Evolutionary conservation across 2,797 vertebrate species (phyloP).

Genomic region (Podargus strigoides): DNA sequence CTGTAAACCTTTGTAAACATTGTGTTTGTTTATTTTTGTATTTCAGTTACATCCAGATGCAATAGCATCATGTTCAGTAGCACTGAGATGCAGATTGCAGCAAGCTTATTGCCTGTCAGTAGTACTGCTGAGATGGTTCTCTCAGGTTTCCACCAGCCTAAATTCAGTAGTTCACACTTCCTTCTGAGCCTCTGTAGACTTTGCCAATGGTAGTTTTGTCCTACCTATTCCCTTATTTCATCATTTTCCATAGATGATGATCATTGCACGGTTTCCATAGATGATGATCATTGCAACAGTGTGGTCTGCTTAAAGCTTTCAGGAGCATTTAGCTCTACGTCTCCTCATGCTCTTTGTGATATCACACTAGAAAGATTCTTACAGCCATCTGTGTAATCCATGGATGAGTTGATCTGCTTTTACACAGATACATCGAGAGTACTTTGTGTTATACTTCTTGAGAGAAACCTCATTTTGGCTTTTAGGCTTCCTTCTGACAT

Average conservation of each 20-base stretch:
- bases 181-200: neutral
- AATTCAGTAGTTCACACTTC: neutral
- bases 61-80: neutral
- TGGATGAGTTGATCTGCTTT: neutral
- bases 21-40: neutral
- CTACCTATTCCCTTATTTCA: neutral
- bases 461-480: neutral
- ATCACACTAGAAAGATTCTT: neutral
- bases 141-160: neutral
- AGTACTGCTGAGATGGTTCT: neutral
- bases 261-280: neutral
- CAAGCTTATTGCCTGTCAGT: neutral
- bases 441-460: neutral
- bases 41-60: neutral
- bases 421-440: neutral
- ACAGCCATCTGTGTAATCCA: neutral
- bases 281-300: neutral
- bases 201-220: neutral
- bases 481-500: neutral
- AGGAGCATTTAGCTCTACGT: neutral
- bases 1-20: neutral
- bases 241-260: neutral
- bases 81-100: rapidly evolving
- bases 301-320: neutral
- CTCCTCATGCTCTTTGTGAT: neutral